Evolutionary conservation across 2,113 vertebrate species (phyloP), one percentile per base, ranked within the genome.

Genomic region (Pterocles gutturalis): DNA sequence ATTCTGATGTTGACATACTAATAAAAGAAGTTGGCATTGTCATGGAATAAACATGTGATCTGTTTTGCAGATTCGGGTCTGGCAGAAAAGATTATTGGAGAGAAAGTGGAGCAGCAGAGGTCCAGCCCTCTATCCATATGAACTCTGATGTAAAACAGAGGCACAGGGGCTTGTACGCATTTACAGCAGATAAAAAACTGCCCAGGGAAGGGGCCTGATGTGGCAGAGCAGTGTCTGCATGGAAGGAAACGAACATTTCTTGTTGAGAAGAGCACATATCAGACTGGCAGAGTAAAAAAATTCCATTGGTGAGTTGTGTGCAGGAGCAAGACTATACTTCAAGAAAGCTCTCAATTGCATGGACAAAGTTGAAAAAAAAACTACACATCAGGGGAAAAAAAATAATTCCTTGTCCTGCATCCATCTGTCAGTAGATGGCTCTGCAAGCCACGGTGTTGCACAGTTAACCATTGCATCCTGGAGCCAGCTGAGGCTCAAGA

Each of bases 381-480:
- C 11, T 19, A 3, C 4, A 13, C 4, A 2, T 20, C 6, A 19
- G 9, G 6, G 7, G 3, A 3, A 43, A 45, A 41, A 4, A 16
- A 9, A 9, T 3, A 26, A 16, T 21, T 51, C 33, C 28, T 78
- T 93, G 91, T 45, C 57, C 65, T 95, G 19, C 94, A 28, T 17
- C 17, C 0, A 3, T 82, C 13, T 22, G 93, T 58, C 96, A 88
- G 84, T 16, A 96, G 96, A 53, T 96, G 93, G 92, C 96, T 80
- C 94, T 70, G 93, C 82, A 79, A 61, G 87, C 87, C 93, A 3
- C 1, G 31, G 34, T 8, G 48, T 69, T 79, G 71, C 54, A 31
- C 0, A 3, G 15, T 49, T 71, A 54, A 54, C 51, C 87, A 1
- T 38, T 13, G 72, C 8, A 2, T 0, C 0, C 4, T 5, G 61